Evolutionary conservation across 2,113 vertebrate genomes (phyloP).

Genomic region (Ctenodactylus gundi): DNA sequence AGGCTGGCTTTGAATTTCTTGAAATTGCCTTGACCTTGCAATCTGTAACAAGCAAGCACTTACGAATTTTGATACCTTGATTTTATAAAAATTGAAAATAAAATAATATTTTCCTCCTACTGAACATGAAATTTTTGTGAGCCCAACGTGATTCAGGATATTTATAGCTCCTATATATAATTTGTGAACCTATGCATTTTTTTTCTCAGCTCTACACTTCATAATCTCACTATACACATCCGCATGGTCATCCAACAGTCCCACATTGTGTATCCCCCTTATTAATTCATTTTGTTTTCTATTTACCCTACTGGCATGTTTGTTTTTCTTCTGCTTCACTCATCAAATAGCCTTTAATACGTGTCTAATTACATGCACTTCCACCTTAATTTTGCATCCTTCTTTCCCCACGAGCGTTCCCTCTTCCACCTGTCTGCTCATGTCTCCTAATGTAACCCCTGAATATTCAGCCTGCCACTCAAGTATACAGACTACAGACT

Average conservation of each 20-base stretch:
- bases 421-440: not conserved
- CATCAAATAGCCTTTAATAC: not conserved
- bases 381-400: not conserved
- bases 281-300: not conserved
- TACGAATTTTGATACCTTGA: not conserved
- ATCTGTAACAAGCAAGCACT: too few relatives aligned
- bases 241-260: rapidly evolving
- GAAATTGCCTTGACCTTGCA: not conserved
- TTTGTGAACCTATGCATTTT: not conserved
- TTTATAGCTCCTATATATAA: not conserved
- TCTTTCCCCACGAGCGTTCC: not conserved
- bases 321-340: not conserved
- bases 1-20: not conserved
- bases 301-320: too few relatives aligned
- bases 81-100: not conserved
- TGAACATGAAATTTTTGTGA: not conserved
- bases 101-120: not conserved
- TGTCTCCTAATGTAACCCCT: not conserved
- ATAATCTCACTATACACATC: not conserved
- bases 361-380: not conserved
- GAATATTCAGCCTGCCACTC: not conserved
- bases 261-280: not conserved
- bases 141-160: not conserved
- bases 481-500: too few relatives aligned
- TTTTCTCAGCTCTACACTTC: not conserved